These are phyloP conservation scores for Odontocolon sp. DNA, from an alignment of 2,888 invertebrate species.

Conservation along the genomic window DNA sequence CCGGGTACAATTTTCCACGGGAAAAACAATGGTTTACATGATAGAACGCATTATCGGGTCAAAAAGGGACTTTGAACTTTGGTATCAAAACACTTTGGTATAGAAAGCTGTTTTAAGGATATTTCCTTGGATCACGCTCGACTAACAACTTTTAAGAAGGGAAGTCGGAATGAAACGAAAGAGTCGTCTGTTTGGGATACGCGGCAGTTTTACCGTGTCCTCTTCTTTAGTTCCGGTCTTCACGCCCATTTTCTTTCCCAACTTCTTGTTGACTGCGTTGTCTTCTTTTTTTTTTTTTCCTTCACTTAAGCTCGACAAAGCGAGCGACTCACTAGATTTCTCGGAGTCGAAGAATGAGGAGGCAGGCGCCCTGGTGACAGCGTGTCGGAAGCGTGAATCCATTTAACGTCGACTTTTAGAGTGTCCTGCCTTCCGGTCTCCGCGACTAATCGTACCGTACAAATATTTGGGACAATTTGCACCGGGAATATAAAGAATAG, in stretches of 20 bases:
- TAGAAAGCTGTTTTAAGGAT: not conserved
- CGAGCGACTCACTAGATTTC: not conserved
- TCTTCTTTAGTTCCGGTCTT: constrained; percentile 53
- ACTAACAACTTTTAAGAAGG: constrained; percentile 15
- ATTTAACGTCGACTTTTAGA: not conserved
- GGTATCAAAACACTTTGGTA: not conserved
- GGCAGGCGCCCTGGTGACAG: constrained; percentile 11
- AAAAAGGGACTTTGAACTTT: too few relatives aligned
- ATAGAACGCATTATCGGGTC: constrained; percentile 55
- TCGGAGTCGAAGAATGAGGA: not conserved
- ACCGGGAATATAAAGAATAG: not conserved
- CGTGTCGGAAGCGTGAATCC: constrained; percentile 32
- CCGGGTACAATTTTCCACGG: constrained; percentile 60
- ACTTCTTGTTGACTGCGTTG: constrained; percentile 20
- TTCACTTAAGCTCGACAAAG: not conserved
- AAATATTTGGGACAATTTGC: constrained; percentile 45
- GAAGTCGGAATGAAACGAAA: not conserved
- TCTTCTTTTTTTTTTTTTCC: not conserved
- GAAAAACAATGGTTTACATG: constrained; percentile 60
- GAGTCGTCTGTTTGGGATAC: constrained; percentile 8
- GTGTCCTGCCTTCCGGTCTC: constrained; percentile 1
- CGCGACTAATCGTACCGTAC: constrained; percentile 45
- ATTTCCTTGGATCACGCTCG: constrained; percentile 27
- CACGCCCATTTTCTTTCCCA: constrained; percentile 39
- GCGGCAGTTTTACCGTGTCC: constrained; percentile 25